Base-by-base conservation (phyloP, 2,888 invertebrate species). In the Sesamia inferens region DNA sequence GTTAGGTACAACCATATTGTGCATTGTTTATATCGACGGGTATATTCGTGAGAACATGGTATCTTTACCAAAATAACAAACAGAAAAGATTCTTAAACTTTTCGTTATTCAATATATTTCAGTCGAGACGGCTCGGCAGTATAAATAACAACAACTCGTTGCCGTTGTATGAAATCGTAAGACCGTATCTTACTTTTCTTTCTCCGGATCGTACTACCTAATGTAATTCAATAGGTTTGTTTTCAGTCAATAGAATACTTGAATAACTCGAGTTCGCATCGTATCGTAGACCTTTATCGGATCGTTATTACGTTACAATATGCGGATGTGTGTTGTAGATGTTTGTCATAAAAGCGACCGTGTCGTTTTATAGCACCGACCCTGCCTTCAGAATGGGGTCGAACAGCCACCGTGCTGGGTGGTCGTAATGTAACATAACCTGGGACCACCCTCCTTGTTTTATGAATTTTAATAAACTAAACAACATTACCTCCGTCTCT, bases 341-440 rank as follows among this genome's bases (percentile, higher is more conserved):
- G 91, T 90, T 86, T 89, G 91, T 92, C 93, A 92, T 94, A 93
- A 94, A 94, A 92, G 90, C 91, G 89, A 87, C 90, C 89, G 90
- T 90, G 90, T 88, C 90, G 91, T 92, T 94, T 93, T 93, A 94
- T 91, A 90, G 90, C 90, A 85, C 81, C 84, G 87, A 87, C 84
- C 87, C 88, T 84, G 83, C 81, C 83, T 84, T 79, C 79, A 86
- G 89, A 88, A 88, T 85, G 88, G 88, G 90, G 90, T 88, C 89
- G 89, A 83, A 82, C 88, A 85, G 87, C 88, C 88, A 87, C 89
- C 87, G 89, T 83, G 83, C 89, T 89, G 92, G 91, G 91, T 91
- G 93, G 92, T 92, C 94, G 91, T 92, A 82, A 84, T 79, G 78
- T 76, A 91, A 92, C 93, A 91, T 90, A 91, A 92, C 91, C 89